phyloP scores from a whole-genome alignment of 2,113 vertebrate species.

The Aplodontia rufa region DNA sequence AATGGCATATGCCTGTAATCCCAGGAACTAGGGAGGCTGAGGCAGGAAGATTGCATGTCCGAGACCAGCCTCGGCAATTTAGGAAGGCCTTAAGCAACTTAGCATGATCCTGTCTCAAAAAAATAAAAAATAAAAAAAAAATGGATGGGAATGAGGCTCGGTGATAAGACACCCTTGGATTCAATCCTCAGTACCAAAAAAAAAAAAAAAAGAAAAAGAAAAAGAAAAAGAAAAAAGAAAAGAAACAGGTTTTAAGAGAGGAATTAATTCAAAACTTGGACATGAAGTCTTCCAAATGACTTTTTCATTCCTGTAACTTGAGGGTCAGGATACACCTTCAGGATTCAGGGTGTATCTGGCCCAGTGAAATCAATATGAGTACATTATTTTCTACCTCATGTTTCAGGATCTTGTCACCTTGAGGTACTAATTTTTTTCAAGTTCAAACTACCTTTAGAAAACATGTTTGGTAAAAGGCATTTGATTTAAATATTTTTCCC shows the following conservation, averaged over 20 bases:
- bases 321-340: neutral
- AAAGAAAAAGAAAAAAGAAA: too few relatives aligned
- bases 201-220: too few relatives aligned
- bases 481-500: neutral
- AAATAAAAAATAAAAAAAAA: too few relatives aligned
- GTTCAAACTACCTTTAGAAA: neutral
- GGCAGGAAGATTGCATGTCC: too few relatives aligned
- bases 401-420: neutral
- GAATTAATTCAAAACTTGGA: neutral
- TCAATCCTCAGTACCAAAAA: too few relatives aligned
- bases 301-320: neutral
- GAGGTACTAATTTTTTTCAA: neutral
- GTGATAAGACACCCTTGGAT: too few relatives aligned
- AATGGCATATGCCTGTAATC: too few relatives aligned
- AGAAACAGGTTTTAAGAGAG: neutral
- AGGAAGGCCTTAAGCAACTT: too few relatives aligned
- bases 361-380: neutral
- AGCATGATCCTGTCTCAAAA: too few relatives aligned
- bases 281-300: neutral
- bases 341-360: neutral
- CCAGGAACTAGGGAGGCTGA: too few relatives aligned
- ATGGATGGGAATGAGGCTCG: too few relatives aligned
- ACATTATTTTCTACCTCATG: neutral
- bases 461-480: neutral
- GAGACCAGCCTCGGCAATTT: too few relatives aligned